Base-by-base conservation (phyloP, 2,888 invertebrate genomes). In the Caenorhabditis wallacei region DNA sequence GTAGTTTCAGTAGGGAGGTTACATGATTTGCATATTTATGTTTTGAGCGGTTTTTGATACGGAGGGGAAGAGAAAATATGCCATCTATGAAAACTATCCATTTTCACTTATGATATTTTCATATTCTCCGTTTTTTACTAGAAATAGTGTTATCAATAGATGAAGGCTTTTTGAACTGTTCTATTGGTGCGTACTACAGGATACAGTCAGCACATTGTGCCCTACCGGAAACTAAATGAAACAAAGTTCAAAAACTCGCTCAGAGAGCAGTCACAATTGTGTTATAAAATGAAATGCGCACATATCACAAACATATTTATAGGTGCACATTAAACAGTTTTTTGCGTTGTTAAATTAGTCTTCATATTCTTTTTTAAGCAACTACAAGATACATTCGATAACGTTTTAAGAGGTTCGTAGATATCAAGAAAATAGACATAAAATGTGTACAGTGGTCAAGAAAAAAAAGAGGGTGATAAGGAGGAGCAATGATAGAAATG, bases 11-110 rank as follows among this genome's bases (percentile, higher is more conserved):
- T 80, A 53, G 68, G 37, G 40, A 8, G 61, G 43, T 61, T 51
- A 48, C 51, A 22, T 37, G 54, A 80, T 72, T 80, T 46, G 22
- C 80, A 80, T 80, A 80, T 72, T 72, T 57, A 66, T 43, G 54
- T 63, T 24, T 64, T 64, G 64, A 69, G 69, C n/a, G 57, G 53
- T 64, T 70, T 79, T 63, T 71, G 56, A 63, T n/a, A 48, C 18
- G 3, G 46, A 48, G 7, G 18, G 37, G 35, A 8, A 48, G n/a
- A 35, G 35, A 51, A 46, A 37, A 8, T 16, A 53, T 48, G 22
- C 20, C 64, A 64, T 30, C 51, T 35, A 18, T 64, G 40, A 66
- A 57, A 26, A 43, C n/a, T 35, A 13, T 30, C 57, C 22, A 37
- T 30, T 59, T 7, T 53, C 43, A 30, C 24, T 64, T 46, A 79